Evolutionary conservation across 2,888 invertebrate genomes (phyloP).

Genomic region (Strigamia transsilvanica): DNA sequence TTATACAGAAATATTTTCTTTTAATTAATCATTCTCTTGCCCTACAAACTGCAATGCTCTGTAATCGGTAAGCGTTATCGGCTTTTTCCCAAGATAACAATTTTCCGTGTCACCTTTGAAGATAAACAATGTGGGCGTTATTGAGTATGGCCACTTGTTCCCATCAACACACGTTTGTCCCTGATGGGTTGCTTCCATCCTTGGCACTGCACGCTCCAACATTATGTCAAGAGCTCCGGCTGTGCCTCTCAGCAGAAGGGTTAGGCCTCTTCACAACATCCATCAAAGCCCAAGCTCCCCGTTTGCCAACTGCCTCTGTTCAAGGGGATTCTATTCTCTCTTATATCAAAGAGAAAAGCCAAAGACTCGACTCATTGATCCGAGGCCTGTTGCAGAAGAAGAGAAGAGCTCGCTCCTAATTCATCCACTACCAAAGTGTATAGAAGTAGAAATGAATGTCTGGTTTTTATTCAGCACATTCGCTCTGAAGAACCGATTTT

Average conservation of each 20-base stretch:
- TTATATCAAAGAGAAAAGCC: slow-evolving; percentile 25
- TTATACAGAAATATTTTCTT: too few species aligned
- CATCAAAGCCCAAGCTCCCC: slow-evolving; percentile 6
- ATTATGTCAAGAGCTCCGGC: slow-evolving; percentile 25
- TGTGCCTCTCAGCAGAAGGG: slow-evolving; percentile 24
- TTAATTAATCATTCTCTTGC: too few species aligned
- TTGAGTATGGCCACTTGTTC: slow-evolving; percentile 1
- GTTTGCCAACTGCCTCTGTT: slow-evolving; percentile 22
- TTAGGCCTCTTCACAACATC: slow-evolving; percentile 34
- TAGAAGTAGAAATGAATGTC: slow-evolving; percentile 10
- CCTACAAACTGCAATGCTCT: too few species aligned
- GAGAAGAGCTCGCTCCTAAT: slow-evolving; percentile 13
- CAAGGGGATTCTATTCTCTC: neutral
- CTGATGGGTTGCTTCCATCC: neutral
- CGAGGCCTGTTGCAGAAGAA: slow-evolving; percentile 27
- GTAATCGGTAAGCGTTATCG: too few species aligned
- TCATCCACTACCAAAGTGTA: slow-evolving; percentile 1
- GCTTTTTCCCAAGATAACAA: neutral
- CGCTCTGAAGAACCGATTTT: neutral
- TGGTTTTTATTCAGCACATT: neutral
- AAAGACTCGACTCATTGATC: slow-evolving; percentile 21
- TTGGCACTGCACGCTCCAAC: slow-evolving; percentile 23
- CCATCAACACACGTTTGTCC: slow-evolving; percentile 24
- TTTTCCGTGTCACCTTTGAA: neutral
- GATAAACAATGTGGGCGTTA: slow-evolving; percentile 4